Conservation (phyloP, 2,113 vertebrate genomes). For the Phalacrocorax brasilianus region DNA sequence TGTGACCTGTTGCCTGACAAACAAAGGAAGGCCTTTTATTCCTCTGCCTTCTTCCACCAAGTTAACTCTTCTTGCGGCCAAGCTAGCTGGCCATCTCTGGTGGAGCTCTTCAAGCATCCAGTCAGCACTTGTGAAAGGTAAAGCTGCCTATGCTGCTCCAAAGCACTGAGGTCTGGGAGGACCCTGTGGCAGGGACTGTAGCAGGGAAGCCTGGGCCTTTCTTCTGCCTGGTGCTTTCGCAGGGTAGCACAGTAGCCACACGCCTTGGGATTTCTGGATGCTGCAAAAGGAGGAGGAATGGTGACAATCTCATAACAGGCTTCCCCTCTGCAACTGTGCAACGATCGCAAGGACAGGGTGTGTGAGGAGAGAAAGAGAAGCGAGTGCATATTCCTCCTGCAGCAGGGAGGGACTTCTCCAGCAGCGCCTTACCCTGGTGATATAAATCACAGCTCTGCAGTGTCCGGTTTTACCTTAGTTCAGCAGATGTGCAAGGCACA, state of each 20-base stretch:
- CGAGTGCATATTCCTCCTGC: background rate
- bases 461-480: slow-evolving; percentile 34
- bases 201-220: background rate
- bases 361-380: background rate
- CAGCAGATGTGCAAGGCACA: slow-evolving; percentile 52
- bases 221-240: background rate
- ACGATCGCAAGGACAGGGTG: background rate
- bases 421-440: background rate
- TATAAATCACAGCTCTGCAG: slow-evolving; percentile 52
- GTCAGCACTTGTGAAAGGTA: background rate
- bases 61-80: background rate
- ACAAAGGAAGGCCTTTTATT: background rate
- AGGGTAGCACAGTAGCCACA: background rate
- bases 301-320: background rate
- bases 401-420: background rate
- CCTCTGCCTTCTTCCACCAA: background rate
- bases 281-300: background rate
- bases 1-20: slow-evolving; percentile 52
- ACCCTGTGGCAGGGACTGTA: accelerated
- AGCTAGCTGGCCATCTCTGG: background rate
- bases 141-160: background rate
- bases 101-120: background rate
- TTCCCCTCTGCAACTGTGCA: background rate
- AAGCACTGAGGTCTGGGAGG: accelerated
- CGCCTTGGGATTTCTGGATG: background rate